Base-by-base conservation (phyloP, 2,888 invertebrate genomes). In the Lasioglossum villosulum region DNA sequence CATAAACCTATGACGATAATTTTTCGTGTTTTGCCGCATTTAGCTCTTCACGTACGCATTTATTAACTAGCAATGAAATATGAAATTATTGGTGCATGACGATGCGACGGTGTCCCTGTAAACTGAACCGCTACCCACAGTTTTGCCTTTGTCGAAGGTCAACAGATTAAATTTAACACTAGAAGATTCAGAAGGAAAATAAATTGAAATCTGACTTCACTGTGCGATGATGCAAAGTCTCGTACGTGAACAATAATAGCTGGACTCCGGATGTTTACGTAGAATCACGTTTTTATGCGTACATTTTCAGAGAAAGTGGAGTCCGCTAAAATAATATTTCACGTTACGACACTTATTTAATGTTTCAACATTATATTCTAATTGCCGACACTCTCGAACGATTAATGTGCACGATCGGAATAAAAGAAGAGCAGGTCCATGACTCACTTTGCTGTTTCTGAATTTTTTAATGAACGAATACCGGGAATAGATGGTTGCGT, bases 401-500 rank as follows among this genome's bases (percentile, higher is more conserved):
- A 42, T 42, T 42, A 42, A 42, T 14, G 4, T 12, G 12, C 14
- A 42, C 42, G 42, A 14, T 14, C 8, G 48, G 77, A 66, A 59
- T 30, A 59, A 42, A 71, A 76, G n/a, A 71, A 23, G 19, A 19
- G 1, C 2, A 30, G 30, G n/a, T 37, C 16, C 27, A 37, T 72
- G 75, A 78, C 27, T 74, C 78, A 78, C 42, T 14, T 45, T 27
- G 52, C 14, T 63, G 30, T 71, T 76, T 78, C 66, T 42, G 34
- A 66, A 30, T 88, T 90, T 87, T 90, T 90, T 86, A 78, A 70
- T 90, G 87, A 82, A 86, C 84, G 81, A 80, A 66, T 68, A 81
- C 71, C 71, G 45, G 73, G 77, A 86, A 87, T 83, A 90, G 86
- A 80, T 52, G 42, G 19, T 83, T 23, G 75, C 34, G 74, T 74